A percentile compares a stretch with the other conserved stretches of the same genome.
These are phyloP conservation scores for Donacobius atricapilla DNA, from an alignment of 2,113 vertebrate species.

Conservation along the genomic window DNA sequence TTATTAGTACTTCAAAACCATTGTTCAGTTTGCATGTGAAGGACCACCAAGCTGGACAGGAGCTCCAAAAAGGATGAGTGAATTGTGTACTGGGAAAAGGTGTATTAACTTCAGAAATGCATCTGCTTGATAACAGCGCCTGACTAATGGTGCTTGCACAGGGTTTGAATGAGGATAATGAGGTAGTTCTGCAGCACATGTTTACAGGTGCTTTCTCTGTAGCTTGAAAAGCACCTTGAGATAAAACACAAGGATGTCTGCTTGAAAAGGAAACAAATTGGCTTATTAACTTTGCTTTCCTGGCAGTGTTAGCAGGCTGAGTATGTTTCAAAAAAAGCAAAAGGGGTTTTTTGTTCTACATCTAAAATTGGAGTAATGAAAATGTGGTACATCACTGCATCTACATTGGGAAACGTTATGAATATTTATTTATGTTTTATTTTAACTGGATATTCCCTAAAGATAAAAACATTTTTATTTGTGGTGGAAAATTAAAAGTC, in stretches of 20 bases:
- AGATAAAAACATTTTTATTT: neutral
- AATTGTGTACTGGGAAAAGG: neutral
- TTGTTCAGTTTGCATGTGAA: neutral
- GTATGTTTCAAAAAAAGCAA: neutral
- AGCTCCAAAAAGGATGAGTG: neutral
- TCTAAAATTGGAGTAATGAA: neutral
- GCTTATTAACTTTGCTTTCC: conserved; percentile 31
- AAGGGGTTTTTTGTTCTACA: neutral
- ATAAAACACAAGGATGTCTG: conserved; percentile 38
- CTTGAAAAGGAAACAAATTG: conserved; percentile 59
- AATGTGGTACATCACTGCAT: neutral
- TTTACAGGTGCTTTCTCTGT: conserved; percentile 34
- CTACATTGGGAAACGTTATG: neutral
- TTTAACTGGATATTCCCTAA: neutral
- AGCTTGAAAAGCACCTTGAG: conserved; percentile 41
- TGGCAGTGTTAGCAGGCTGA: neutral
- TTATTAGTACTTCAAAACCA: neutral
- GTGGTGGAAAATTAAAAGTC: neutral
- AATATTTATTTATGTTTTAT: conserved; percentile 9
- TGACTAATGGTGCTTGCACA: neutral
- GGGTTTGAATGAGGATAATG: conserved; percentile 38
- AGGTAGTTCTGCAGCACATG: neutral
- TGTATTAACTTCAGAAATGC: neutral
- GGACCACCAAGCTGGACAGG: neutral
- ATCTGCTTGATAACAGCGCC: neutral